A percentile compares a stretch with the other conserved stretches of the same genome.
phyloP scores from a whole-genome alignment of 2,888 invertebrate genomes.

The Erebia aethiops region DNA sequence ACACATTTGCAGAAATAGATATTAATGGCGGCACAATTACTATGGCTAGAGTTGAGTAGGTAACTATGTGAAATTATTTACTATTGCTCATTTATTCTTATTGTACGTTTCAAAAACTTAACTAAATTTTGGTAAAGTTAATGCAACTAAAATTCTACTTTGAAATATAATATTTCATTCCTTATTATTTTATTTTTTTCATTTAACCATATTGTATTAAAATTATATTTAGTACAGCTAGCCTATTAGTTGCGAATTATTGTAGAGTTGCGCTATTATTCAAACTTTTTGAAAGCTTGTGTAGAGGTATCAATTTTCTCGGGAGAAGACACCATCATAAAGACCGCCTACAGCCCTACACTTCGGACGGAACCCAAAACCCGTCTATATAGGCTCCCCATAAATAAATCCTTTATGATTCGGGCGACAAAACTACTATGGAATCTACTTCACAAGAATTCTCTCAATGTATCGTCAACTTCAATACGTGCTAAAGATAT shows the following conservation, averaged over 20 bases:
- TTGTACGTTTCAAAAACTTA: background rate
- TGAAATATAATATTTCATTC: no score
- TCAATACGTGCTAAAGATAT: no score
- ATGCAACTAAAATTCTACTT: no score
- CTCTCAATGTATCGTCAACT: no score
- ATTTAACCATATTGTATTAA: no score
- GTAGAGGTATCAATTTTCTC: background rate
- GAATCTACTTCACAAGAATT: constrained; percentile 4
- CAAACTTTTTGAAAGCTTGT: no score
- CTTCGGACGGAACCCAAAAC: background rate
- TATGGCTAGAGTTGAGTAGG: constrained; percentile 5
- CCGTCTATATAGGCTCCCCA: background rate
- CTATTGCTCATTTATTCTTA: constrained; percentile 5
- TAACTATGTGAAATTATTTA: constrained; percentile 16
- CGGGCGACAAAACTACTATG: background rate
- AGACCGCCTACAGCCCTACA: constrained; percentile 11
- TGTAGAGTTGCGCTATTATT: no score
- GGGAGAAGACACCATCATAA: constrained; percentile 1
- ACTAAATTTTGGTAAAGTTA: background rate
- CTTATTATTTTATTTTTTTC: no score
- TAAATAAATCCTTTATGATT: constrained; percentile 13
- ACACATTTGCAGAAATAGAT: constrained; percentile 35
- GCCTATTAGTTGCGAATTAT: no score
- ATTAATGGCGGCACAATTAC: constrained; percentile 34
- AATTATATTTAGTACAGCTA: no score